Base-by-base conservation (phyloP, 2,888 invertebrate species). In the Ormyrus labotus region DNA sequence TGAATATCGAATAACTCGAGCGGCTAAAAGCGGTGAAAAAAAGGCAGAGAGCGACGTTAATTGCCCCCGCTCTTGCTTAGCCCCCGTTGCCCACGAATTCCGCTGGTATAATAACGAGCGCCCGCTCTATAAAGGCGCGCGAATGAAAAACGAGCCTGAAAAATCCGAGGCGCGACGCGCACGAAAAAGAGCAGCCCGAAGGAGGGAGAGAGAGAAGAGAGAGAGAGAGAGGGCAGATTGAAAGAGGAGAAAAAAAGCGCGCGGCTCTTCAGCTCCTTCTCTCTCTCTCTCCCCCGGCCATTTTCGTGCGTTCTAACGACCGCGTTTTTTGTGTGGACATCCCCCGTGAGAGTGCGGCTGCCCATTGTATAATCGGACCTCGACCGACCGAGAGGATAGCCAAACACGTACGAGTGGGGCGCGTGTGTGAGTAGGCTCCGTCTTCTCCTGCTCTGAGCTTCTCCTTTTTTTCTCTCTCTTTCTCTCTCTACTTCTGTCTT, bases 321-420 rank as follows among this genome's bases (percentile, higher is more conserved):
- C 68, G 64, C 57, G 74, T 70, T 77, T 81, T 81, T 76, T 81
- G 80, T 34, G 34, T 72, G 57, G 57, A 75, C 68, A 80, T 72
- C 75, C 71, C 75, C 61, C 67, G 51, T 55, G 51, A 72, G 72
- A 78, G 65, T 45, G 13, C 5, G 73, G 50, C 60, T 61, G 61
- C 19, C 72, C 76, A 81, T 81, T 81, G 80, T 81, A 81, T 77
- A 81, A 77, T 81, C 76, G 72, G 58, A 69, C 75, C 58, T 61
- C 55, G 51, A 34, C 3, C 50, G 61, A 65, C 11, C 11, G 34
- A 34, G 65, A 48, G n/a, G 47, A 34, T 34, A 34, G 34, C 34
- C 34, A 34, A 34, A 34, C 34, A 34, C 34, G 34, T 34, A 34
- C 34, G 34, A 34, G 34, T 34, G 34, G 34, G 34, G 34, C 3